Base-by-base conservation (phyloP, 1,140 invertebrate genomes). In the Frieseomelitta varia region DNA sequence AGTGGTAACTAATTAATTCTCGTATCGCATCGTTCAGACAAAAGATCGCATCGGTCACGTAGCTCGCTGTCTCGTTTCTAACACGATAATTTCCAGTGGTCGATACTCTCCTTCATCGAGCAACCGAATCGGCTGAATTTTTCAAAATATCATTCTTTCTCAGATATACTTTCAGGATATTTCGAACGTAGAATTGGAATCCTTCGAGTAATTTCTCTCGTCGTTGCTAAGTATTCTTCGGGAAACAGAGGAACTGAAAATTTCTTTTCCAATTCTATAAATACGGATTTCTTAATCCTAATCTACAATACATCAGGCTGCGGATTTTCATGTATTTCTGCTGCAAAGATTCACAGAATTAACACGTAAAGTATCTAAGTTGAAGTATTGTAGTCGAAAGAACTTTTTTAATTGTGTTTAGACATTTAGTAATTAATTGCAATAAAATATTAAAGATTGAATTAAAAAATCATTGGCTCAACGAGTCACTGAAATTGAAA, bases 1-100 rank as follows among this genome's bases (percentile, higher is more conserved):
- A 93, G 92, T 93, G 93, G 93, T 94, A 93, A 94, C 93, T 93
- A 93, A 94, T 93, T 93, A 92, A 94, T 93, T 88, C 87, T 88
- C 84, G 87, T 88, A 65, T 85, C 87, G 77, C 65, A 77, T 84
- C 75, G 79, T 76, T 82, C 92, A 90, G 88, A 90, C 89, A 86
- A 69, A n/a, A 82, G 79, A 86, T 77, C 78, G 78, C 75, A 53
- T 85, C 90, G 91, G 89, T 90, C 88, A 92, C 92, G 92, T 92
- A 89, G 90, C 90, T 92, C 92, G 92, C 92, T 90, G 84, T 61
- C 88, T 90, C 91, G 87, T 76, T 72, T 77, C 19, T 11, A 6
- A 56, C 8, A 24, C 55, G 24, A 71, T 39, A 24, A 34, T 61
- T n/a, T n/a, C 58, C n/a, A 12, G 6, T 61, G n/a, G n/a, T 61